Evolutionary conservation across 2,113 vertebrate genomes (phyloP).

Genomic region (Agapornis roseicollis): DNA sequence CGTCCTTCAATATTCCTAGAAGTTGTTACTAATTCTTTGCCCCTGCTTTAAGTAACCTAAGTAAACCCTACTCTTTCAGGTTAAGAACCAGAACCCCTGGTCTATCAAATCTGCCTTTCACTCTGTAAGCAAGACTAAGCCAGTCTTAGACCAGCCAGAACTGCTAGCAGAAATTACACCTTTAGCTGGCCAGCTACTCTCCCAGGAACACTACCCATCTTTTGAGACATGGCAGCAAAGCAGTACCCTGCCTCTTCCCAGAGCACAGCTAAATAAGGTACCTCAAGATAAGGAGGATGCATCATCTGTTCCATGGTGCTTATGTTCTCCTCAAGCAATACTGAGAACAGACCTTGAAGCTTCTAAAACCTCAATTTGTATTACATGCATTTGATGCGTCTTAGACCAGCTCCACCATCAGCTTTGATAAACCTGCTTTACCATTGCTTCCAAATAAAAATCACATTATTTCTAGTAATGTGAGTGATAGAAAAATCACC

Average conservation of each 20-base stretch:
- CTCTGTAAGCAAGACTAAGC: accelerated
- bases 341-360: neutral
- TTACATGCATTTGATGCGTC: neutral
- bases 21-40: neutral
- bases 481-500: neutral
- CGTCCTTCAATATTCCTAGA: neutral
- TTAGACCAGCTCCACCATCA: neutral
- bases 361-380: neutral
- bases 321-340: neutral
- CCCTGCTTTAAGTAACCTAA: neutral
- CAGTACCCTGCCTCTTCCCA: neutral
- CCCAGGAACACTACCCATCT: neutral
- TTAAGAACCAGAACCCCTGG: neutral
- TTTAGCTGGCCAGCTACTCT: neutral
- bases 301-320: neutral
- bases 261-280: neutral
- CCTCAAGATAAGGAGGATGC: neutral
- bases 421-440: neutral
- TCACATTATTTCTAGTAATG: neutral
- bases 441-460: neutral
- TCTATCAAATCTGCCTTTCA: neutral
- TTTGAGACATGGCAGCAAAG: neutral
- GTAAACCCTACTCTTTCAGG: neutral
- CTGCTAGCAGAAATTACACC: neutral
- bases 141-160: neutral